Conservation (phyloP, 2,113 vertebrate species). For the Spilogale gracilis region DNA sequence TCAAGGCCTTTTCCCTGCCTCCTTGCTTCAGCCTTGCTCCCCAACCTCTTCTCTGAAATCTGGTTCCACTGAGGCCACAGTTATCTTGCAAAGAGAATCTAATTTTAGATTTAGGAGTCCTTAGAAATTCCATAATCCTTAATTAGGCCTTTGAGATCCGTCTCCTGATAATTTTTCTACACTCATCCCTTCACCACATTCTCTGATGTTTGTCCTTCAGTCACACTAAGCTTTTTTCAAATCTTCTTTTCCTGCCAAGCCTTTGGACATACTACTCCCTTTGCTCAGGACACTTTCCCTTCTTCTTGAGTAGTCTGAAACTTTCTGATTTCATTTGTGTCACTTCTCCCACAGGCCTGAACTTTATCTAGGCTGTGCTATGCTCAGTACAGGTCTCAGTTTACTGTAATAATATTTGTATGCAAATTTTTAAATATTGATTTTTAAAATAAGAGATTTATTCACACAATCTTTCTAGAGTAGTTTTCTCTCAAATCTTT, state of each 20-base stretch:
- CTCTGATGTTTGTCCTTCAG: neutral
- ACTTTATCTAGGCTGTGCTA: fast-evolving
- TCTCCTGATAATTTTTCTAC: neutral
- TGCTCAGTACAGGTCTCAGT: neutral
- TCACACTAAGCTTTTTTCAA: neutral
- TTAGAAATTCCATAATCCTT: neutral
- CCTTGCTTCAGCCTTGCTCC: neutral
- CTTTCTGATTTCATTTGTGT: neutral
- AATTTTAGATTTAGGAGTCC: neutral
- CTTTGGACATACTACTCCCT: neutral
- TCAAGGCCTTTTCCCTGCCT: neutral
- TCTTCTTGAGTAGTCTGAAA: neutral
- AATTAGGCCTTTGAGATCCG: neutral
- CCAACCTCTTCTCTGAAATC: neutral
- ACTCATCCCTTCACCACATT: neutral
- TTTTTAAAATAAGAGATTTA: conserved; percentile 12
- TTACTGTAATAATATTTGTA: neutral
- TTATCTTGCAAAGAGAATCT: neutral
- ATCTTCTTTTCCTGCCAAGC: neutral
- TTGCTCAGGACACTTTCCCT: neutral
- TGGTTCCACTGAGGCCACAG: neutral
- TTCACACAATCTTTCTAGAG: neutral
- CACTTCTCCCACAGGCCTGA: neutral
- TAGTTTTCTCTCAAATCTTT: conserved; percentile 25
- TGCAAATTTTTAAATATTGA: neutral